Evolutionary conservation across 2,888 invertebrate genomes (phyloP).

Genomic region (Choreutis nemorana): DNA sequence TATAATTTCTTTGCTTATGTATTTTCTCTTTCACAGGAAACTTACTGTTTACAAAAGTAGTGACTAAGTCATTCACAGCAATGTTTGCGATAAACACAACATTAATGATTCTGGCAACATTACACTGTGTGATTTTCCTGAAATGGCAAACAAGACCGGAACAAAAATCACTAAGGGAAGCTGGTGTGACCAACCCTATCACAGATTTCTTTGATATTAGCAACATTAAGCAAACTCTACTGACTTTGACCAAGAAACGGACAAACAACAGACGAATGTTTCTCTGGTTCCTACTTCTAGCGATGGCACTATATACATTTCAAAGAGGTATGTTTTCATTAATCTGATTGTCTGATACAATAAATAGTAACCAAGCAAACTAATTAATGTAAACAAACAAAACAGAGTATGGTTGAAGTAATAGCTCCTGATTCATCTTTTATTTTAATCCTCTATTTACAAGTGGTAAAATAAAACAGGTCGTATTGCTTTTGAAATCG

Average conservation of each 20-base stretch:
- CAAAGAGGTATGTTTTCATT: constrained; percentile 68
- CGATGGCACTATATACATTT: constrained; percentile 83
- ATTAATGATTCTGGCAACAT: constrained; percentile 67
- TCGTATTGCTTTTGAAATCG: no score
- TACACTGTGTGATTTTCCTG: constrained; percentile 70
- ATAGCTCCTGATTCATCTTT: no score
- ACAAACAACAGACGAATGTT: constrained; percentile 66
- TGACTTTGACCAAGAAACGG: constrained; percentile 69
- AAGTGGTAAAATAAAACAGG: no score
- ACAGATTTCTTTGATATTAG: constrained; percentile 76
- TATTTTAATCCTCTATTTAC: no score
- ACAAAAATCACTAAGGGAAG: constrained; percentile 69
- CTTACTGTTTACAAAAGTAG: constrained; percentile 67
- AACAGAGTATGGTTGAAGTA: no score
- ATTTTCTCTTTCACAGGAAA: constrained; percentile 61
- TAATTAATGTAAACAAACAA: no score
- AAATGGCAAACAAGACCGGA: constrained; percentile 75
- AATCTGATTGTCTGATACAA: neutral
- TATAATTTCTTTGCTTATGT: neutral
- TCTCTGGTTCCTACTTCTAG: constrained; percentile 72
- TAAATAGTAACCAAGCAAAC: no score
- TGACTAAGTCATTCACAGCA: constrained; percentile 71
- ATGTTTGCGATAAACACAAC: constrained; percentile 78
- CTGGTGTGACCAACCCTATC: constrained; percentile 65
- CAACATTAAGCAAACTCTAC: constrained; percentile 70